Evolutionary conservation across 2,113 vertebrate genomes (phyloP), one percentile per base, ranked within the genome.

Genomic region (Beaufortia kweichowensis): DNA sequence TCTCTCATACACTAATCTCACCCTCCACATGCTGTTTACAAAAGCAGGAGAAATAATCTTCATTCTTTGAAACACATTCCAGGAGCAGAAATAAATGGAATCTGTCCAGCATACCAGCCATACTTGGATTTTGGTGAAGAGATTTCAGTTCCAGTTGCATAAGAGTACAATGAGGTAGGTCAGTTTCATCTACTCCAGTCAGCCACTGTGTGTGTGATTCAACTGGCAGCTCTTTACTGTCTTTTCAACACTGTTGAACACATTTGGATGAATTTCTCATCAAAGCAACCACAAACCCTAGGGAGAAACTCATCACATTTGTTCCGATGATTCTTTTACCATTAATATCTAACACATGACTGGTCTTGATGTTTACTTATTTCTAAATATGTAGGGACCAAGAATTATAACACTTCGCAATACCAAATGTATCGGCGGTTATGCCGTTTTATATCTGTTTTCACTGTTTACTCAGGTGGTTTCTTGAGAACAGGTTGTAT

Each of bases 61-160:
- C 81, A 87, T 89, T 88, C 84, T 88, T 88, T 85, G 85, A 88
- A 87, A 85, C 84, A 83, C 85, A 91, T 90, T 92, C 90, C 90
- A 88, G 87, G 84, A n/a, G 8, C 1, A 21, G 84, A 84, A 55
- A 75, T 86, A 80, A 79, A 81, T 81, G 85, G 84, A 88, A 48
- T 56, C 41, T 29, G 83, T 77, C 26, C 77, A 59, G 77, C 77
- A 79, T 89, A 87, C 84, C 83, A 76, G 73, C 78, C 84, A 82
- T 85, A 74, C 82, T 74, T 83, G 69, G 66, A 56, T 59, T 80
- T 74, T 84, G 71, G 84, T 85, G 71, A 80, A 81, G 66, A 87
- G 59, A 78, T 84, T 79, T 10, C 35, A 39, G 80, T 74, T 85
- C 79, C 87, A 59, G 72, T 39, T 56, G 76, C 43, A 60, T 65